Evolutionary conservation across 2,113 vertebrate genomes (phyloP).

Genomic region (Chelonoidis abingdonii): DNA sequence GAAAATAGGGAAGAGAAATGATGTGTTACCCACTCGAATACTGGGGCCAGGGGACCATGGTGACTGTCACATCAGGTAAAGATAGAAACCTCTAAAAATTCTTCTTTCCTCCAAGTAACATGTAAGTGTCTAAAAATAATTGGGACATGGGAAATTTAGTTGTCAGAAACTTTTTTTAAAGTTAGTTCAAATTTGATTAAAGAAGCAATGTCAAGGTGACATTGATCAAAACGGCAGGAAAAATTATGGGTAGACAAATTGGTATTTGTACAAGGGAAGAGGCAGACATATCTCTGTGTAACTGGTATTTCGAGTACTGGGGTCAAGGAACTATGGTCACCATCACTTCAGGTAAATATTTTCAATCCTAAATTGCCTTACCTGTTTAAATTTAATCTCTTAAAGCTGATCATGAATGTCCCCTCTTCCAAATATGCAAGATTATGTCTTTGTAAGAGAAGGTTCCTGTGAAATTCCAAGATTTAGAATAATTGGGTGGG

Average conservation of each 20-base stretch:
- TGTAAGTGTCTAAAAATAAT: not conserved
- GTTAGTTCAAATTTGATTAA: not conserved
- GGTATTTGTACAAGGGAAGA: not conserved
- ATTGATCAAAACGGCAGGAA: not conserved
- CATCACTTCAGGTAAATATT: not conserved
- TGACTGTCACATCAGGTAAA: not conserved
- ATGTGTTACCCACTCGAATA: not conserved
- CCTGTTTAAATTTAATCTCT: not conserved
- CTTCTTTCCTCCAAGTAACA: not conserved
- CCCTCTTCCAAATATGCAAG: not conserved
- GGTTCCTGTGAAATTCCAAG: not conserved
- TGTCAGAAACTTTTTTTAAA: not conserved
- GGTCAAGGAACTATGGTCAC: not conserved
- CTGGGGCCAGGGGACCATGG: not conserved
- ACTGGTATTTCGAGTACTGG: not conserved
- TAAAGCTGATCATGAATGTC: not conserved
- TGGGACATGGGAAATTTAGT: not conserved
- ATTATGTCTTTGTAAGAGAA: too few relatives aligned
- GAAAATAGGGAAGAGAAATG: not conserved
- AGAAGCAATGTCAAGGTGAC: not conserved
- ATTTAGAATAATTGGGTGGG: not conserved
- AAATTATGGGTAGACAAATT: not conserved
- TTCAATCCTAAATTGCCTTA: not conserved
- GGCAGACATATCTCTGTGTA: not conserved
- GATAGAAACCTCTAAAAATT: not conserved